phyloP scores from a whole-genome alignment of 2,113 vertebrate species.

The Turdus rufiventris region DNA sequence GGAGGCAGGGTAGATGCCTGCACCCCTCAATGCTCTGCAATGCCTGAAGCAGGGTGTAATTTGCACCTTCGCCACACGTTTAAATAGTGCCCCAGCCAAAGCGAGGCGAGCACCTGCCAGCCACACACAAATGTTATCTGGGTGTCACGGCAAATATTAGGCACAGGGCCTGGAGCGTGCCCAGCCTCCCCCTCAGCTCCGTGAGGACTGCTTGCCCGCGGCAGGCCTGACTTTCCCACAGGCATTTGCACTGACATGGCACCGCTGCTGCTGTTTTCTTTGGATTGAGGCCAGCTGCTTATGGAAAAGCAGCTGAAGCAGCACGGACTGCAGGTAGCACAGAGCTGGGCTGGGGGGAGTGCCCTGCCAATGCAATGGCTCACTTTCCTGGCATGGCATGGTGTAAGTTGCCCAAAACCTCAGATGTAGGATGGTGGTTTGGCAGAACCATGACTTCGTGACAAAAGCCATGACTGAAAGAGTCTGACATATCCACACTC shows the following conservation, averaged over 20 bases:
- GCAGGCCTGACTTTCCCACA: not conserved
- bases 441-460: slow-evolving; percentile 15
- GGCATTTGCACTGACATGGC: not conserved
- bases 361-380: not conserved
- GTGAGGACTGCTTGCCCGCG: accelerated
- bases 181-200: not conserved
- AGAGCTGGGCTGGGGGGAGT: not conserved
- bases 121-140: not conserved
- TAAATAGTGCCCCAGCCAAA: not conserved
- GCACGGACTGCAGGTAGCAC: not conserved
- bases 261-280: not conserved
- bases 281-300: not conserved
- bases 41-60: not conserved
- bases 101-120: not conserved
- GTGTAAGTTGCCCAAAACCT: not conserved
- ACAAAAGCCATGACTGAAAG: slow-evolving; percentile 33
- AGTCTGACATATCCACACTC: not conserved
- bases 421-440: slow-evolving; percentile 12
- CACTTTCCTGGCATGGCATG: not conserved
- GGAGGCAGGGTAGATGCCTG: not conserved
- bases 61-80: not conserved
- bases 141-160: not conserved
- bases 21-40: accelerated
- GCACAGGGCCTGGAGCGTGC: not conserved
- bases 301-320: not conserved